Evolutionary conservation across 2,888 invertebrate species (phyloP), one percentile per base, ranked within the genome.

Genomic region (Ctenicera cuprea): DNA sequence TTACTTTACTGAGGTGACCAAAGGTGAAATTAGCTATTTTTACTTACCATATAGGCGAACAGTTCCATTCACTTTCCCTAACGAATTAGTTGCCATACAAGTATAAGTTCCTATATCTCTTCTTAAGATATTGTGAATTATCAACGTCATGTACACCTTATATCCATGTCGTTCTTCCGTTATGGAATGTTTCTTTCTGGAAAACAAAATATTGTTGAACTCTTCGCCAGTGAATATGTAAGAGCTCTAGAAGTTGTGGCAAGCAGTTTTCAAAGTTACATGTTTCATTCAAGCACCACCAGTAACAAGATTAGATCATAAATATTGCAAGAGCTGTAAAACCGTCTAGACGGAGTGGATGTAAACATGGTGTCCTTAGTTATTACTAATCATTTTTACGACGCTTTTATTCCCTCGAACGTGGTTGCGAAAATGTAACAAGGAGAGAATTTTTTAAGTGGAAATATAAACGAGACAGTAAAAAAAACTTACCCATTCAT

Each of bases 1-100:
- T n/a, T n/a, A n/a, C n/a, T n/a, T n/a, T n/a, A n/a, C n/a, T n/a
- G n/a, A n/a, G n/a, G n/a, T n/a, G n/a, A n/a, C n/a, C n/a, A n/a
- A n/a, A n/a, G n/a, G n/a, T n/a, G n/a, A n/a, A n/a, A n/a, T n/a
- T n/a, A n/a, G n/a, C n/a, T n/a, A n/a, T 8, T 14, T 14, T 18
- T 18, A 78, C 88, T 88, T 81, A 90, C 90, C 88, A 81, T 93
- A 93, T 45, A 94, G 88, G 78, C 93, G 88, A 71, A 93, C 88
- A 0, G 91, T 92, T 37, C 92, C 92, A 82, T 94, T 93, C 20
- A 92, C 92, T 82, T 90, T 91, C 65, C 93, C 93, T 45, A 93
- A 87, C 0, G 92, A 93, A 86, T 94, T 94, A 71, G 92, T 92
- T 74, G 93, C 92, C 71, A 93, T 90, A 82, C 91, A 91, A 80